phyloP scores from a whole-genome alignment of 2,888 invertebrate genomes.

The Tipula confusa region DNA sequence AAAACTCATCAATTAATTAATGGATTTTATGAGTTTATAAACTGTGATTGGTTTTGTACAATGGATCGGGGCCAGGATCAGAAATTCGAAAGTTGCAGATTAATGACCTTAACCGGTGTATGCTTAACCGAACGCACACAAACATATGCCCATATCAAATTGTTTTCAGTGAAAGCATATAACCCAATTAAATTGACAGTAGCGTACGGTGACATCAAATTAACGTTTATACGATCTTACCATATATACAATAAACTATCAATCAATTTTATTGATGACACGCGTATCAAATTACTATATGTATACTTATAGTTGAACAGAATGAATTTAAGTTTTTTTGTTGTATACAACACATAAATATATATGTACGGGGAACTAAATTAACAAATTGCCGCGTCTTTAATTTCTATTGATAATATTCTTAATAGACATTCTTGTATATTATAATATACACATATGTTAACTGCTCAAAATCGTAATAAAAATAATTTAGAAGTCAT shows the following conservation, averaged over 20 bases:
- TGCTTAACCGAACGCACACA: neutral
- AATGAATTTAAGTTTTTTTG: neutral
- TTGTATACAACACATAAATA: no score
- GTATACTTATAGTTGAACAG: no score
- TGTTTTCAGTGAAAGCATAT: neutral
- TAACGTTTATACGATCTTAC: neutral
- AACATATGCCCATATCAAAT: neutral
- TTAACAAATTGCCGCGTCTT: neutral
- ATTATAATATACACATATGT: no score
- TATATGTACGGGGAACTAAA: neutral
- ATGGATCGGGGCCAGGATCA: neutral
- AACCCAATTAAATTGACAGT: constrained; percentile 7
- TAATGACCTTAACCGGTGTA: neutral
- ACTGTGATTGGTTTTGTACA: neutral
- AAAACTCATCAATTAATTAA: neutral
- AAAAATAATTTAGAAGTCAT: neutral
- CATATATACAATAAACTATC: neutral
- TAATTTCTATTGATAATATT: constrained; percentile 1
- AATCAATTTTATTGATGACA: neutral
- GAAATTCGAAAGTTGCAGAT: neutral
- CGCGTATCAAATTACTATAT: constrained; percentile 13
- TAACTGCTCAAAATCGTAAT: neutral
- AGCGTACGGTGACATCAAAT: neutral
- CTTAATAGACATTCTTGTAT: neutral
- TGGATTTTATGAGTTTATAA: neutral